phyloP scores from a whole-genome alignment of 2,888 invertebrate genomes.

The Hydropsyche betteni region DNA sequence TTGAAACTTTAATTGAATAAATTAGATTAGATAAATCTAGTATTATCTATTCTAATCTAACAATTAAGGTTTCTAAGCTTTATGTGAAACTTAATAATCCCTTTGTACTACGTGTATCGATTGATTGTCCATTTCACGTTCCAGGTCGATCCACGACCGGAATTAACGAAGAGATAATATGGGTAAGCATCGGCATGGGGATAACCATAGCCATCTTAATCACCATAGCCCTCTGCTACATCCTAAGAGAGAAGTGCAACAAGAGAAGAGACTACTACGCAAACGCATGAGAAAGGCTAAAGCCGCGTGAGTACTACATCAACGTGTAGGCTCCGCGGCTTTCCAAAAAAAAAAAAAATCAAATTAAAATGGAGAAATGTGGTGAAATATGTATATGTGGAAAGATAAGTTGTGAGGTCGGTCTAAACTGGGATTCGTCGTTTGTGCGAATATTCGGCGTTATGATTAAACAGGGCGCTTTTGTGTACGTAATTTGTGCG shows the following conservation, averaged over 20 bases:
- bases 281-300: constrained; percentile 71
- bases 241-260: constrained; percentile 81
- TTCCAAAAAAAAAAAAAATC: not conserved
- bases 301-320: constrained; percentile 58
- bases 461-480: too few species aligned
- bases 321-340: constrained; percentile 41
- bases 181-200: constrained; percentile 89
- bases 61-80: too few species aligned
- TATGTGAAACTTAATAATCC: too few species aligned
- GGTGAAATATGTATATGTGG: too few species aligned
- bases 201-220: constrained; percentile 83
- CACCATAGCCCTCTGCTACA: constrained; percentile 83
- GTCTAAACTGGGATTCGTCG: too few species aligned
- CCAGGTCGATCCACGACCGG: constrained; percentile 83
- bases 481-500: too few species aligned
- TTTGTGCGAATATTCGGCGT: too few species aligned
- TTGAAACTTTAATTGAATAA: too few species aligned
- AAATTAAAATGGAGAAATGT: too few species aligned
- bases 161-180: constrained; percentile 88
- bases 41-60: too few species aligned
- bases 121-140: constrained; percentile 27
- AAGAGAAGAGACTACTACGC: constrained; percentile 77
- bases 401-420: too few species aligned
- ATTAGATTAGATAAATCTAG: too few species aligned
- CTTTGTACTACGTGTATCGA: constrained; percentile 2